These are phyloP conservation scores for Noctua janthe DNA, from an alignment of 2,888 invertebrate genomes.

Conservation along the genomic window DNA sequence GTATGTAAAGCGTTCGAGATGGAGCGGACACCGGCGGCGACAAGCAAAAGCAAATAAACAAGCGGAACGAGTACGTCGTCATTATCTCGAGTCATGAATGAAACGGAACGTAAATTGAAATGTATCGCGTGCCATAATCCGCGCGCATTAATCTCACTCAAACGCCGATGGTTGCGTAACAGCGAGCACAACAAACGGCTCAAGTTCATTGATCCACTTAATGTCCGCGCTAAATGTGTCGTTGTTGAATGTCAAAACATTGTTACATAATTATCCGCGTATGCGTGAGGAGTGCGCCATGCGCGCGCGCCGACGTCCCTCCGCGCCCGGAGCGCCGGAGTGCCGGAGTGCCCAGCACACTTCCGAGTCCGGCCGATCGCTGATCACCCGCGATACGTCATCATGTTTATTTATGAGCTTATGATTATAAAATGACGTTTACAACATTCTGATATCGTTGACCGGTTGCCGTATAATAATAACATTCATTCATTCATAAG, in stretches of 20 bases:
- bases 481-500: conserved; percentile 88
- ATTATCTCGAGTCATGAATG: conserved; percentile 89
- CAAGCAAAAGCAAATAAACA: conserved; percentile 82
- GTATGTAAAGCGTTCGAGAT: conserved; percentile 74
- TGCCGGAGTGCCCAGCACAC: conserved; percentile 65
- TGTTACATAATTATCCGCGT: conserved; percentile 86
- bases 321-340: conserved; percentile 39
- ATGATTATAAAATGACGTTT: conserved; percentile 90
- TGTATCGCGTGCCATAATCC: conserved; percentile 90
- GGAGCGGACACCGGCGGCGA: conserved; percentile 68
- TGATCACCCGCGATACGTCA: conserved; percentile 84
- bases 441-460: conserved; percentile 88
- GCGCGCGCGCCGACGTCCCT: conserved; percentile 73
- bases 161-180: conserved; percentile 89
- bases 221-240: conserved; percentile 89
- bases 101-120: conserved; percentile 90
- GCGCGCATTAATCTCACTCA: conserved; percentile 90
- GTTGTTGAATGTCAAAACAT: conserved; percentile 89
- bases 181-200: conserved; percentile 85
- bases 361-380: conserved; percentile 73
- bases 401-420: conserved; percentile 89
- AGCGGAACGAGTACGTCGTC: conserved; percentile 84
- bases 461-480: conserved; percentile 87
- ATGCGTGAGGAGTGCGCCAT: conserved; percentile 76
- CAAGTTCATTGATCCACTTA: conserved; percentile 91